Conservation (phyloP, 2,888 invertebrate species). For the Mylabris sibirica region DNA sequence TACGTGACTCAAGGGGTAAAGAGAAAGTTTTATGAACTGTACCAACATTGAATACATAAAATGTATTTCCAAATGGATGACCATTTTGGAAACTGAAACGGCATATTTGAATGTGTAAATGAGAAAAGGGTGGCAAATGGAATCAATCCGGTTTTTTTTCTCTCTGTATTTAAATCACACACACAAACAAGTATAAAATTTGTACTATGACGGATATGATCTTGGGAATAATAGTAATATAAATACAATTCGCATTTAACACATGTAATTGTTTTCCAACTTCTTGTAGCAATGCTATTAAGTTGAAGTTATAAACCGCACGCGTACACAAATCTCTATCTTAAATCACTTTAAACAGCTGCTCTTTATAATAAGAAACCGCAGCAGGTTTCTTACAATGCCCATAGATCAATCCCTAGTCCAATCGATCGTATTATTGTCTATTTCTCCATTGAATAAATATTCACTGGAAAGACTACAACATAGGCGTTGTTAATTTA, state of each 20-base stretch:
- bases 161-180: background rate
- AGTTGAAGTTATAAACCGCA: slow-evolving; percentile 30
- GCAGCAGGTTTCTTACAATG: slow-evolving; percentile 35
- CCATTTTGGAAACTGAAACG: background rate
- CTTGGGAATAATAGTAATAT: too few species aligned
- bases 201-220: too few species aligned
- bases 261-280: too few species aligned
- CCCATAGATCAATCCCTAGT: slow-evolving; percentile 40
- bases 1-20: slow-evolving; percentile 56
- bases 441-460: slow-evolving; percentile 34
- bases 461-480: slow-evolving; percentile 16
- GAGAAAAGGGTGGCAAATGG: background rate
- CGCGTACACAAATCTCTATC: slow-evolving; percentile 36
- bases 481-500: slow-evolving; percentile 17
- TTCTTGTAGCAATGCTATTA: background rate
- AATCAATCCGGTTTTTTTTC: slow-evolving; percentile 1
- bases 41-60: slow-evolving; percentile 43
- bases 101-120: background rate
- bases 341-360: slow-evolving; percentile 44
- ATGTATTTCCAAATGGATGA: slow-evolving; percentile 2
- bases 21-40: slow-evolving; percentile 46
- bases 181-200: background rate
- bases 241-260: too few species aligned
- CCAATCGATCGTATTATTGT: slow-evolving; percentile 43
- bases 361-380: slow-evolving; percentile 40